Evolutionary conservation across 2,888 invertebrate species (phyloP), one percentile per base, ranked within the genome.

Genomic region (Brachyopa scutellaris): DNA sequence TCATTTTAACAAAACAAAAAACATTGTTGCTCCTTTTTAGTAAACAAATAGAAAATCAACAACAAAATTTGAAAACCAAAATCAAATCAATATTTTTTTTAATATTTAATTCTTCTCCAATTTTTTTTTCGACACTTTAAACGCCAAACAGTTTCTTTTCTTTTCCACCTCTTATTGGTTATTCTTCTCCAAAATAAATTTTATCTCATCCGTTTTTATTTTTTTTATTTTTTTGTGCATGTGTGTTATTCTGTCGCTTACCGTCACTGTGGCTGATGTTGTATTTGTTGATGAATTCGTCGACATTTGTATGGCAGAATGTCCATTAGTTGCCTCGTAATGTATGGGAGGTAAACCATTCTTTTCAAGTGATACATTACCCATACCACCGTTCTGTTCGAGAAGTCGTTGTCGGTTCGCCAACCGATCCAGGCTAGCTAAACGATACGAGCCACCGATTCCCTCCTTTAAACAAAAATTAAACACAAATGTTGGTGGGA

Each of bases 341-440:
- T 84, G 79, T 62, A 84, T 83, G 64, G n/a, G n/a, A n/a, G n/a
- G n/a, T n/a, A n/a, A n/a, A n/a, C 85, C 84, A 83, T 86, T 85
- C 80, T 84, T 84, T 76, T 85, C 85, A 38, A 85, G 73, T 62
- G 66, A 66, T 62, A 84, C 85, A 84, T 83, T 85, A 67, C 87
- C 87, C 61, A 85, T 73, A 61, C 87, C 87, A 77, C 86, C 85
- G 67, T 87, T 87, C 69, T 94, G 94, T 88, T 95, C 96, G 88
- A 95, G 94, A 87, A 96, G 94, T 88, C 96, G 94, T 90, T 96
- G 96, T 78, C 96, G 92, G 86, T 95, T 93, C 49, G 96, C 96
- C 88, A 96, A 92, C 88, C 96, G 93, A 90, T 96, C 96, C 84
- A 96, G 93, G 89, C 96, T 96, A 66, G 96, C 95, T 86, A 96